A percentile compares a stretch with the other conserved stretches of the same genome.
Conservation (phyloP, 2,797 vertebrate species). For the Pangasius mekongensis region DNA sequence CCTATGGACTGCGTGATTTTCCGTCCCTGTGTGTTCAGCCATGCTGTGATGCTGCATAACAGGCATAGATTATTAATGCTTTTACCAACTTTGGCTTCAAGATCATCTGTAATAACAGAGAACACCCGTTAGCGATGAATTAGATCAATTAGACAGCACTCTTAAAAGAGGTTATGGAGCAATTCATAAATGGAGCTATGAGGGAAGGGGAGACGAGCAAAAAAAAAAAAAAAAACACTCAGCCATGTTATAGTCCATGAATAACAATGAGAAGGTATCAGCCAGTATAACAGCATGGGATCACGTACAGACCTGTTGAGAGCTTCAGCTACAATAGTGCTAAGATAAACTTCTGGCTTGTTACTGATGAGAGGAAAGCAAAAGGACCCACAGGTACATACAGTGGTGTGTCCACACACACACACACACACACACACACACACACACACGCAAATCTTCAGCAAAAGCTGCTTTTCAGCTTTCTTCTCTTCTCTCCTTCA, state of each 20-base stretch:
- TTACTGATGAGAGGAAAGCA: conserved; percentile 47
- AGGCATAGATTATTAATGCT: conserved; percentile 61
- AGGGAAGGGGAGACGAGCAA: conserved; percentile 42
- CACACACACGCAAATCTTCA: background rate
- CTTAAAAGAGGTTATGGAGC: conserved; percentile 64
- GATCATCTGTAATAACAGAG: conserved; percentile 66
- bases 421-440: background rate
- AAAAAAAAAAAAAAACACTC: conserved; percentile 44
- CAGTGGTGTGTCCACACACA: background rate
- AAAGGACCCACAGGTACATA: conserved; percentile 43
- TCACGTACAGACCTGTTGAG: conserved; percentile 60
- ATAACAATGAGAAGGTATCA: conserved; percentile 64
- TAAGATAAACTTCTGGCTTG: conserved; percentile 57
- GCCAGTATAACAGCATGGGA: conserved; percentile 56
- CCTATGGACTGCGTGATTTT: conserved; percentile 58
- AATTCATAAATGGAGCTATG: conserved; percentile 63
- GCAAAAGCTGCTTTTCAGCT: background rate
- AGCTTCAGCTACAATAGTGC: conserved; percentile 47
- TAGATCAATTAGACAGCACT: conserved; percentile 65
- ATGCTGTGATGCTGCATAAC: conserved; percentile 30
- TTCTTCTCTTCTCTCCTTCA: background rate
- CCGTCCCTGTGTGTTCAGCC: conserved; percentile 38
- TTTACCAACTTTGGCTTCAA: conserved; percentile 63
- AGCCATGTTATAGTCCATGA: conserved; percentile 58
- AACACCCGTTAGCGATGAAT: conserved; percentile 62